phyloP scores from a whole-genome alignment of 2,888 invertebrate species.

The Altica lythri region DNA sequence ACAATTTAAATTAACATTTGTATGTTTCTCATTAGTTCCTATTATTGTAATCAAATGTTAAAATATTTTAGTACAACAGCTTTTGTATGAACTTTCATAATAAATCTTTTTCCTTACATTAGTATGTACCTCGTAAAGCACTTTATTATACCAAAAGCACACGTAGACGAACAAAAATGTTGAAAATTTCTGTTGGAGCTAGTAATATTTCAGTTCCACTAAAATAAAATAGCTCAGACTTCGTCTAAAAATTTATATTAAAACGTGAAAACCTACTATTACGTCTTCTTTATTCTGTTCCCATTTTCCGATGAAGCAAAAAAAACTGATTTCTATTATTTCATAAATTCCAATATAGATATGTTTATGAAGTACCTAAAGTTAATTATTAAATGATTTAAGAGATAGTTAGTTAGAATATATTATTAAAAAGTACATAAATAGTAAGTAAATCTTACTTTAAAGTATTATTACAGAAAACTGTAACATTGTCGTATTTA shows the following conservation, averaged over 20 bases:
- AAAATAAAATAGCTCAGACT: conserved; percentile 15
- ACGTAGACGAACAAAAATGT: conserved; percentile 20
- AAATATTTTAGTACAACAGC: not conserved
- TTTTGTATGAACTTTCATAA: not conserved
- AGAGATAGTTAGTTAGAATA: no score
- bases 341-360: no score
- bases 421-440: no score
- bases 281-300: not conserved
- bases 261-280: conserved; percentile 2
- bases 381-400: no score
- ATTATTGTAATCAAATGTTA: not conserved
- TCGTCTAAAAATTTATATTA: conserved; percentile 24
- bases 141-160: not conserved
- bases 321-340: no score
- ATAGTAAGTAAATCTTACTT: no score
- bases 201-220: conserved; percentile 23
- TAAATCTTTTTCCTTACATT: not conserved
- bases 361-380: no score
- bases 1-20: no score
- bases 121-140: not conserved
- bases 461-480: no score
- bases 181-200: conserved; percentile 23
- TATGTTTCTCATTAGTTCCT: no score
- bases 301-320: no score
- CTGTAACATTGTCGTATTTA: no score